phyloP scores from a whole-genome alignment of 1,140 invertebrate species.

The Microplitis mediator region DNA sequence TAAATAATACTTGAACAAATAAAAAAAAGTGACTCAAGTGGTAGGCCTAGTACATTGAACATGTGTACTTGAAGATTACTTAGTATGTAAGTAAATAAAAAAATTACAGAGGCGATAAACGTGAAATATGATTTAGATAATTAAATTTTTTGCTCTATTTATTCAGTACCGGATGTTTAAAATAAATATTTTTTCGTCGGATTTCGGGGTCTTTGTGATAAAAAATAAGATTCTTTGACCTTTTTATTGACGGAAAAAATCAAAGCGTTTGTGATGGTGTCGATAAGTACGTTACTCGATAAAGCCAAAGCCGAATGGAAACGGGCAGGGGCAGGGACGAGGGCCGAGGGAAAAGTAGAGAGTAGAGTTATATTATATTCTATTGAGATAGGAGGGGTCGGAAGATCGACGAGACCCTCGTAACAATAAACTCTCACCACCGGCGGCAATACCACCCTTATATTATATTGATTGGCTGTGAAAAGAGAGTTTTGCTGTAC shows the following conservation, averaged over 20 bases:
- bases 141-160: too few species aligned
- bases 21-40: too few species aligned
- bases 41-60: too few species aligned
- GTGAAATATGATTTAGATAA: too few species aligned
- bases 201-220: background rate
- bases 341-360: background rate
- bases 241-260: background rate
- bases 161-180: too few species aligned
- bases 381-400: background rate
- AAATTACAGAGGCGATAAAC: too few species aligned
- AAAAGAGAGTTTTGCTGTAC: background rate
- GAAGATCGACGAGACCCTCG: conserved; percentile 1
- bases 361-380: background rate
- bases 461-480: background rate
- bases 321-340: too few species aligned
- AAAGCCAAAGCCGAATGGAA: too few species aligned
- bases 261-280: conserved; percentile 1
- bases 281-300: background rate
- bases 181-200: background rate
- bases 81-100: too few species aligned
- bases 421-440: background rate
- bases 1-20: too few species aligned
- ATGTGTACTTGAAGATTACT: too few species aligned
- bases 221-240: background rate
- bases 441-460: background rate